Base-by-base conservation (phyloP, 2,797 vertebrate species). In the Cyclura pinguis region DNA sequence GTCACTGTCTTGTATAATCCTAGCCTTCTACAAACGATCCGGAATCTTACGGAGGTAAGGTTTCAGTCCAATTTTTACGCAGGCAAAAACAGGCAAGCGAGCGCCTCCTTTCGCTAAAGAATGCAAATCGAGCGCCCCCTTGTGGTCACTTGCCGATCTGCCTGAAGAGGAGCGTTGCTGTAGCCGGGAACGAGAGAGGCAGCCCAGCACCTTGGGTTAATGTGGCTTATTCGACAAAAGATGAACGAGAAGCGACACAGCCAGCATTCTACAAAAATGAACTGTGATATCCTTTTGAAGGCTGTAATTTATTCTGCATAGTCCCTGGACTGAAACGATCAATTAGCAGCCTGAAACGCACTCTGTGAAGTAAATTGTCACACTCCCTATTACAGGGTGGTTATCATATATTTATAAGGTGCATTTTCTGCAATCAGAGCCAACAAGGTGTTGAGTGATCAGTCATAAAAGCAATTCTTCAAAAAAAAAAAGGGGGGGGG, bases 381-480 rank as follows among this genome's bases (percentile, higher is more conserved):
- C 97, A 92, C 96, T 94, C 95, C 96, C 96, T 96, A 96, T 97
- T 97, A 97, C 95, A 96, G 96, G 92, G 91, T 93, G 94, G 96
- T 97, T 97, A 97, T 96, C 95, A 93, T 97, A 96, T 95, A 97
- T 97, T 97, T 97, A 96, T 96, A 94, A 95, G 93, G 91, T 77
- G 96, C 92, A 88, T 93, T 96, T 94, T 96, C 93, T 95, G 94
- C 97, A 96, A 94, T 96, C 96, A 95, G 94, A 95, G 96, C 92
- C 94, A 94, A 95, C 95, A 95, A 96, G 95, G 96, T 97, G 97
- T 96, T 97, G 96, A 96, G 94, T 84, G 95, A 96, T 96, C 96
- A 96, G 96, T 95, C 96, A 96, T 94, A 94, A 95, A 96, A 87
- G 92, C 90, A 94, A 80, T 96, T 95, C 95, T 95, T 96, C 92